Base-by-base conservation (phyloP, 1,140 invertebrate genomes). In the Cydia fagiglandana region DNA sequence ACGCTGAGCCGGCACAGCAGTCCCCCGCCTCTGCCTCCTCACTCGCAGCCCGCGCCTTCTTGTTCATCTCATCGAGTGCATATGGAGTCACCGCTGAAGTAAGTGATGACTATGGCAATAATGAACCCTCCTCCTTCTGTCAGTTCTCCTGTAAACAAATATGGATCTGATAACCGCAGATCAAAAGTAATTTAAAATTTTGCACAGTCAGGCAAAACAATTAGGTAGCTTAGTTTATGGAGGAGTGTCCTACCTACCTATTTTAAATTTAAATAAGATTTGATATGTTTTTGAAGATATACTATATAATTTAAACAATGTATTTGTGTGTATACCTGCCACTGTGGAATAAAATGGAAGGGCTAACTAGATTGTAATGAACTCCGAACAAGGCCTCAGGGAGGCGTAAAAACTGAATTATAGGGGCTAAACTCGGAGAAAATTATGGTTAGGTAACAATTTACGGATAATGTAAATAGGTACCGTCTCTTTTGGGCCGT, bases 1-100 rank as follows among this genome's bases (percentile, higher is more conserved):
- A 93, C 96, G 74, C 94, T 95, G 53, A 90, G 88, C 78, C 78
- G 91, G 4, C 91, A 93, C 75, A 93, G 91, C 78, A 93, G 94
- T 79, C 92, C 91, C 1, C 87, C 89, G n/a, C 89, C 86, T 6
- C 83, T 93, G 73, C 91, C 91, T 15, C 87, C 90, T 0, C 91
- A 92, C 66, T 91, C 91, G 73, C 84, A 84, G 73, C 91, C 92
- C 5, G 91, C 91, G 12, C 91, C 93, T 0, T 93, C 91, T 17
- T 93, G 92, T 78, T 93, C 93, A 1, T 91, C 91, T 13, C 92
- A 93, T 77, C 84, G 90, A 15, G 92, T 93, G 6, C 91, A 93
- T 75, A 82, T 93, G 84, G 91, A 93, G 70, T 93, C 91, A 12
- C 91, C 93, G 7, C 78, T 93, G 64, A 91, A 91, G 93, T 93